Evolutionary conservation across 2,888 invertebrate species (phyloP).

Genomic region (Sarcophaga variegata): DNA sequence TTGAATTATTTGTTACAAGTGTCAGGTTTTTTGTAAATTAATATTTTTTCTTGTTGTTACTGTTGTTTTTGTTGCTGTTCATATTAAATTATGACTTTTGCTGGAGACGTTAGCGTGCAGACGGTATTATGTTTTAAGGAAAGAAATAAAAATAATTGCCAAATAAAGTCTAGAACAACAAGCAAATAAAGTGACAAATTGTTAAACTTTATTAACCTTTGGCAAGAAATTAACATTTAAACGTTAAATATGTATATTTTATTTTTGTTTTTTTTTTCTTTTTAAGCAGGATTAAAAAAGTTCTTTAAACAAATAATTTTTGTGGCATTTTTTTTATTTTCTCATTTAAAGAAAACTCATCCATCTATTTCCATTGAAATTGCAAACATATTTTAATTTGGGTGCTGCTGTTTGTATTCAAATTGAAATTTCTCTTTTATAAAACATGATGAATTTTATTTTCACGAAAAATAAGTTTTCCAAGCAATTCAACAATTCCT

Average conservation of each 20-base stretch:
- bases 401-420: background rate
- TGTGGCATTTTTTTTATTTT: no score
- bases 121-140: conserved; percentile 43
- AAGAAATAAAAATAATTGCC: conserved; percentile 25
- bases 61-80: conserved; percentile 35
- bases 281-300: no score
- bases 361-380: no score
- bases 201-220: conserved; percentile 55
- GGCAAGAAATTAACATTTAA: background rate
- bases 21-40: conserved; percentile 49
- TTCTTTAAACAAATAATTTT: no score
- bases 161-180: conserved; percentile 48
- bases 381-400: no score
- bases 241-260: no score
- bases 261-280: no score
- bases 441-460: background rate
- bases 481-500: background rate
- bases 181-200: conserved; percentile 52
- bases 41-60: conserved; percentile 11
- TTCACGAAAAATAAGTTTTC: conserved; percentile 3
- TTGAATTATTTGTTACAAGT: conserved; percentile 61
- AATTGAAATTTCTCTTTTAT: conserved; percentile 20
- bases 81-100: conserved; percentile 54
- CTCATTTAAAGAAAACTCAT: no score
- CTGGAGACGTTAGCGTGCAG: conserved; percentile 62